These are phyloP conservation scores for Leucozona laternaria DNA, from an alignment of 2,888 invertebrate genomes.

Conservation along the genomic window DNA sequence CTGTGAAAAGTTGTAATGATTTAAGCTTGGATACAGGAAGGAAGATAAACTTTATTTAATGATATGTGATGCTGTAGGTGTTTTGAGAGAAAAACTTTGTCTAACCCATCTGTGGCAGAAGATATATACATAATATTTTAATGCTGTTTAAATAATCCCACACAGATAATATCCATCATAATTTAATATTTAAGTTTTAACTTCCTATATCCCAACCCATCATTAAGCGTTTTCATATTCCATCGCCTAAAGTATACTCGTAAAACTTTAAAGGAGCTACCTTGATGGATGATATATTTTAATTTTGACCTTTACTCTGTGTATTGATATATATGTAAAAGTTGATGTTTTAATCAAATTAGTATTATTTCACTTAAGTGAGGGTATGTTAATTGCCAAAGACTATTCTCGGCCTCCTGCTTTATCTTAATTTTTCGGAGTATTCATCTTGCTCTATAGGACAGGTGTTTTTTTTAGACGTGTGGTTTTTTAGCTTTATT, in stretches of 20 bases:
- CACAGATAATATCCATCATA: constrained; percentile 9
- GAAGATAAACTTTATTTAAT: constrained; percentile 20
- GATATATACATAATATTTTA: neutral
- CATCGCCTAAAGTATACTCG: neutral
- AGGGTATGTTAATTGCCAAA: too few species aligned
- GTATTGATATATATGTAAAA: neutral
- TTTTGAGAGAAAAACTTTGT: neutral
- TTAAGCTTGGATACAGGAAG: constrained; percentile 19
- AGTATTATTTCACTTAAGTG: neutral
- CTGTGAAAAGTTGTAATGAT: constrained; percentile 4
- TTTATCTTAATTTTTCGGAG: too few species aligned
- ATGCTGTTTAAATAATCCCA: neutral
- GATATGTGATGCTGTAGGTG: neutral
- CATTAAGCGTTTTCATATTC: too few species aligned
- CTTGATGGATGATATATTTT: constrained; percentile 2
- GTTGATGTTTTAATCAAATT: neutral
- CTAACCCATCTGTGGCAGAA: constrained; percentile 3
- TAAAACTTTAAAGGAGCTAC: neutral
- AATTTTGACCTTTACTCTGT: neutral
- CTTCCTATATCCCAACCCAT: neutral
- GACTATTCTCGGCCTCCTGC: too few species aligned
- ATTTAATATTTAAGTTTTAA: neutral
- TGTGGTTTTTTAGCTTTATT: too few species aligned
- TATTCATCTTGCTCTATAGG: too few species aligned
- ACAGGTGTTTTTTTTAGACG: too few species aligned